These are phyloP conservation scores for Megalopta genalis DNA, from an alignment of 1,140 invertebrate species.

Conservation along the genomic window DNA sequence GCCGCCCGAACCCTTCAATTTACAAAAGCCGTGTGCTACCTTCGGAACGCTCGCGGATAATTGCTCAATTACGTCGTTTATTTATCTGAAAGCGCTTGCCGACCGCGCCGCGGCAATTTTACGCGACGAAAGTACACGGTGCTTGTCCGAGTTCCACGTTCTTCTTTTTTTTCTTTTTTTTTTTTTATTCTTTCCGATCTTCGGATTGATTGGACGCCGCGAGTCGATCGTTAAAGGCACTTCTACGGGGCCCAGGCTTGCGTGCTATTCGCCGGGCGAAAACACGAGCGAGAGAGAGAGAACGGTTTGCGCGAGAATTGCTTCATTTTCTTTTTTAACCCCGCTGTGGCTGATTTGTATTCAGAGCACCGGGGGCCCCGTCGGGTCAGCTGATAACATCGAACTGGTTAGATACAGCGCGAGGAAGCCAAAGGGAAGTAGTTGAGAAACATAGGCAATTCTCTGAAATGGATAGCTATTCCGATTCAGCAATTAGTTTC, in stretches of 20 bases:
- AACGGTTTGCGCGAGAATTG: neutral
- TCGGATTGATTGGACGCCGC: constrained; percentile 12
- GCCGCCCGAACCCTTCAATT: constrained; percentile 49
- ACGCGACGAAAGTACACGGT: neutral
- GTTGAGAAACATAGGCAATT: too few species aligned
- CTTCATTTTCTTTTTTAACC: too few species aligned
- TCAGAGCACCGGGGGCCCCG: too few species aligned
- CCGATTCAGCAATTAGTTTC: too few species aligned
- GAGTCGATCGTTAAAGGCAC: neutral
- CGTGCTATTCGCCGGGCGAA: neutral
- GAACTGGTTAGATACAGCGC: too few species aligned
- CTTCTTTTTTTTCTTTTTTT: too few species aligned
- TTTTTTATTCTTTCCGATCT: neutral
- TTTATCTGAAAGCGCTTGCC: constrained; percentile 50
- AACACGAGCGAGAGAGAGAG: neutral
- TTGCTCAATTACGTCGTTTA: constrained; percentile 68
- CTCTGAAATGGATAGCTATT: too few species aligned
- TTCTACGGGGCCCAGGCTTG: too few species aligned
- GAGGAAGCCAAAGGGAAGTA: too few species aligned
- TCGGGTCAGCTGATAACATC: too few species aligned
- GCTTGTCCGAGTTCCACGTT: neutral
- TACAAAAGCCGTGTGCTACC: constrained; percentile 16
- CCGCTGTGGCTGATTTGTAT: too few species aligned
- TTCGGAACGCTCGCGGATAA: constrained; percentile 52
- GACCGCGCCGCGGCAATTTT: constrained; percentile 28